Percentiles rank a stretch among this genome's conserved stretches.
Conservation (phyloP, 2,797 vertebrate genomes). For the Silurus lanzhouensis region DNA sequence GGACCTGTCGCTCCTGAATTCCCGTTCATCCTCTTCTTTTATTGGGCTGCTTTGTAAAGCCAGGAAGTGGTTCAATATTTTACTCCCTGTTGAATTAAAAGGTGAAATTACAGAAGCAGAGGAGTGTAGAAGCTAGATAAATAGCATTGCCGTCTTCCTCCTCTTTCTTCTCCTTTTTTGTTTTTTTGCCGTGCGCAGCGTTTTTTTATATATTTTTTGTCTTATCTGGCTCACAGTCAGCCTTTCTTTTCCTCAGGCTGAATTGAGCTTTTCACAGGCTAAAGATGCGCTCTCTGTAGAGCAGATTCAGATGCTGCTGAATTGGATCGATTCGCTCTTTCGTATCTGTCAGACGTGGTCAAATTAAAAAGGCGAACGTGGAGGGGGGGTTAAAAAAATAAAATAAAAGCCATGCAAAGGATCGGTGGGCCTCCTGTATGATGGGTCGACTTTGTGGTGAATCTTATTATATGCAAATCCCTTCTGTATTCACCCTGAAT, state of each 20-base stretch:
- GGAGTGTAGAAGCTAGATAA: neutral
- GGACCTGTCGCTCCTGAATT: neutral
- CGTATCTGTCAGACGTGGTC: slow-evolving; percentile 23
- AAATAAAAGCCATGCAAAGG: neutral
- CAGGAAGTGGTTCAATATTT: slow-evolving; percentile 21
- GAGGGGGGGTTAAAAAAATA: neutral
- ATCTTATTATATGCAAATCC: neutral
- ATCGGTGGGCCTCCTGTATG: too few relatives aligned
- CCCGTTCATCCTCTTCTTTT: neutral
- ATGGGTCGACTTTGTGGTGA: neutral
- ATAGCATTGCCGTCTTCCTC: neutral
- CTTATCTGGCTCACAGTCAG: slow-evolving; percentile 13
- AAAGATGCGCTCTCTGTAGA: slow-evolving; percentile 28
- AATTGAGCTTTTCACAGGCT: slow-evolving; percentile 32
- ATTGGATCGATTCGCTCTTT: slow-evolving; percentile 67
- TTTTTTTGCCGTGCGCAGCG: neutral
- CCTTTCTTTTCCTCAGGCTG: slow-evolving; percentile 19
- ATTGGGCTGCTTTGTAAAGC: neutral
- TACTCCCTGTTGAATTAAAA: slow-evolving; percentile 24
- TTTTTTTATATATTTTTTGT: neutral
- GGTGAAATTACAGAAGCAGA: slow-evolving; percentile 19
- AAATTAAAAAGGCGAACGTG: slow-evolving; percentile 64
- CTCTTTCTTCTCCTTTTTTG: neutral
- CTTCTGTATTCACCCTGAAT: neutral
- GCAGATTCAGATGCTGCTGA: slow-evolving; percentile 79